Evolutionary conservation across 2,888 invertebrate species (phyloP), one percentile per base, ranked within the genome.

Genomic region (Lithophane leautieri): DNA sequence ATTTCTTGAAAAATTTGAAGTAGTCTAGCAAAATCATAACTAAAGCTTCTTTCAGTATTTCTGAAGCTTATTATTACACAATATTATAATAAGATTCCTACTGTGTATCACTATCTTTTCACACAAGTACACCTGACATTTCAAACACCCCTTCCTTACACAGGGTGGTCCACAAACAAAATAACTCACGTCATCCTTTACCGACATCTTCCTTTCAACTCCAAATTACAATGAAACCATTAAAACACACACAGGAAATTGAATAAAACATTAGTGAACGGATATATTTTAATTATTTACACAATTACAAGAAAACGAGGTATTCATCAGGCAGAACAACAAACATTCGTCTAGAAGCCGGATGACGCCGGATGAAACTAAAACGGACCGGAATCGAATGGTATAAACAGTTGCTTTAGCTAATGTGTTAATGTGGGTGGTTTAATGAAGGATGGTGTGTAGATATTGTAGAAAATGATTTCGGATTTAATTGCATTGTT

Each of bases 241-340:
- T 68, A 60, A 42, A 75, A 61, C 61, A 66, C 54, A 60, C 6
- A 54, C 79, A 85, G 82, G 86, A 84, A 82, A 82, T 77, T 54
- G 40, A 70, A 73, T 65, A 72, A 71, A 82, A 82, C 71, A 68
- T 66, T 69, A 61, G 40, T 54, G 34, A 81, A 61, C 73, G 80
- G 83, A 77, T 78, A 79, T 82, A 78, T 62, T 66, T 69, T 84
- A 80, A 86, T 82, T 87, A 78, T 86, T 84, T 86, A 78, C 67
- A 78, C 81, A 70, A 85, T 72, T 52, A 73, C 73, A 58, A 34
- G 47, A 75, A 68, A 82, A 73, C 54, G 70, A 70, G 63, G 40
- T 60, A 28, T 67, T 52, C 28, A 61, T 71, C 62, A 47, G 85
- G 52, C 62, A 52, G 82, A 73, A 68, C 70, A 79, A 85, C 58